Percentiles rank a stretch among this genome's conserved stretches.
These are phyloP conservation scores for Lineus longissimus DNA, from an alignment of 1,140 invertebrate species.

Conservation along the genomic window DNA sequence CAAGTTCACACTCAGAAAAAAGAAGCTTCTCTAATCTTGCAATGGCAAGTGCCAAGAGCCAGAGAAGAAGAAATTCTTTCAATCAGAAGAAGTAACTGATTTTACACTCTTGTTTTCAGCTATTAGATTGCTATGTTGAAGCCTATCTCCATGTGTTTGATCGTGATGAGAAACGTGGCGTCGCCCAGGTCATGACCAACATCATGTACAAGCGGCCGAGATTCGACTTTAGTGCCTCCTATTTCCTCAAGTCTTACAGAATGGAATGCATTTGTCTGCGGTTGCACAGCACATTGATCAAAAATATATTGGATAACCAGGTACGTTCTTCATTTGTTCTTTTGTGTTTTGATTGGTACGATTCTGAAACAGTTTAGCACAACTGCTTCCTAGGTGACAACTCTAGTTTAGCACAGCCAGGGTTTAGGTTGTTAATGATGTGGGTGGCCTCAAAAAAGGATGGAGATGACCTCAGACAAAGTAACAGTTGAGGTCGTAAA, in stretches of 20 bases:
- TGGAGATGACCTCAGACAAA: no score
- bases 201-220: slow-evolving; percentile 45
- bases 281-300: slow-evolving; percentile 39
- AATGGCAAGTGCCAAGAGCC: no score
- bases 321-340: slow-evolving; percentile 18
- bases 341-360: no score
- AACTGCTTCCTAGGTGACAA: slow-evolving; percentile 1
- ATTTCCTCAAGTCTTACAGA: slow-evolving; percentile 46
- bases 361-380: neutral
- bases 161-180: slow-evolving; percentile 42
- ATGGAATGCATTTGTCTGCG: slow-evolving; percentile 42
- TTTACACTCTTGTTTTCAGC: slow-evolving; percentile 21
- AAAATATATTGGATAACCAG: slow-evolving; percentile 47
- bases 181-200: slow-evolving; percentile 50
- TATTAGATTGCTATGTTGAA: slow-evolving; percentile 52
- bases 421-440: no score
- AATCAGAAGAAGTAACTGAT: no score
- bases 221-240: slow-evolving; percentile 42
- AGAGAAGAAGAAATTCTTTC: no score
- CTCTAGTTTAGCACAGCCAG: neutral
- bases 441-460: no score
- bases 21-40: no score
- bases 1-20: no score
- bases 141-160: slow-evolving; percentile 53
- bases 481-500: neutral